Conservation (phyloP, 2,797 vertebrate species). For the Rhyacichthys aspro region DNA sequence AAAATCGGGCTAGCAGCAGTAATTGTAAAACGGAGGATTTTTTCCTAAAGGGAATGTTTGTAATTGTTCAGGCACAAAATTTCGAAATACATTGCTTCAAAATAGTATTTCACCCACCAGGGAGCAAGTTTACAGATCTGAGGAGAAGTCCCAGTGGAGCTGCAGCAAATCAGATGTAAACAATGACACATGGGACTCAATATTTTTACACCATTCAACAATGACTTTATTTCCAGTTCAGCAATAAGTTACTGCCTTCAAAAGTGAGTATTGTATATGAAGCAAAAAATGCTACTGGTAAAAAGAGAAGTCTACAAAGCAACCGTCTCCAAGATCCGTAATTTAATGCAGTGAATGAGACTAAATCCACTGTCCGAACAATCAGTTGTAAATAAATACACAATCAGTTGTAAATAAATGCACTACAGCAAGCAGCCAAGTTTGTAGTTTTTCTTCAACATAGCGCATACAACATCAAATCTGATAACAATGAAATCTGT, state of each 20-base stretch:
- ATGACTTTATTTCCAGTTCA: slow-evolving; percentile 82
- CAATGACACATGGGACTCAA: slow-evolving; percentile 15
- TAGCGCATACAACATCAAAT: slow-evolving; percentile 87
- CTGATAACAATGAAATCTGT: slow-evolving; percentile 80
- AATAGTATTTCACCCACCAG: too few relatives aligned
- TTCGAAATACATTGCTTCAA: too few relatives aligned
- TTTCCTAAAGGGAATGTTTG: too few relatives aligned
- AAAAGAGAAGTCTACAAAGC: slow-evolving; percentile 80
- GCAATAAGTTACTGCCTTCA: slow-evolving; percentile 79
- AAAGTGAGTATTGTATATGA: slow-evolving; percentile 75
- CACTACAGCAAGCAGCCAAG: slow-evolving; percentile 84
- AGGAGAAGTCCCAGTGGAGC: background rate
- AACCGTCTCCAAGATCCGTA: slow-evolving; percentile 73
- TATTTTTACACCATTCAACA: slow-evolving; percentile 78
- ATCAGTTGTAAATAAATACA: slow-evolving; percentile 78
- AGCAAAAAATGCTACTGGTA: slow-evolving; percentile 83
- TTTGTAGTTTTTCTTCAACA: slow-evolving; percentile 79
- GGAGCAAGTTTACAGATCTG: too few relatives aligned
- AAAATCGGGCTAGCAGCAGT: too few relatives aligned
- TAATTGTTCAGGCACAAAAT: too few relatives aligned
- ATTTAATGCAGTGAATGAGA: slow-evolving; percentile 77
- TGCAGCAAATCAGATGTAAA: background rate
- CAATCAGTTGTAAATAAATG: slow-evolving; percentile 77
- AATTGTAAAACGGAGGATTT: too few relatives aligned
- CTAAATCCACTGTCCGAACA: slow-evolving; percentile 77